A percentile compares a stretch with the other conserved stretches of the same genome.
phyloP scores from a whole-genome alignment of 1,140 invertebrate species.

The Diorhabda carinulata region DNA sequence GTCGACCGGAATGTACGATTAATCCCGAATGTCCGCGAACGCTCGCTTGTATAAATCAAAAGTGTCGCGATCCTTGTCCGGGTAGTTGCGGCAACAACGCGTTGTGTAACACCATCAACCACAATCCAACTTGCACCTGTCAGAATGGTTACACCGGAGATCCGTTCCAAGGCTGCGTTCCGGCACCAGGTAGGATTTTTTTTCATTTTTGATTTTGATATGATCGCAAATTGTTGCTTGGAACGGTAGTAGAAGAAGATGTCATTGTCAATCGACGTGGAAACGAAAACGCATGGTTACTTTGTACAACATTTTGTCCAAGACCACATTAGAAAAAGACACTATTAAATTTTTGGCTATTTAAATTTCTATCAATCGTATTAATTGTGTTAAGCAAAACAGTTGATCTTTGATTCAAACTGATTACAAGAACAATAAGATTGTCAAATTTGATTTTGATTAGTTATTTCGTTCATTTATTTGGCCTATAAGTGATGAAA shows the following conservation, averaged over 20 bases:
- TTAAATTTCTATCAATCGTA: too few species aligned
- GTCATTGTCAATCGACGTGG: too few species aligned
- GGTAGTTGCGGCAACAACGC: conserved; percentile 82
- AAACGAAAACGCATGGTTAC: too few species aligned
- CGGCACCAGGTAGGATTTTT: conserved; percentile 56
- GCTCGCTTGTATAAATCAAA: conserved; percentile 74
- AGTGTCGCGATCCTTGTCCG: conserved; percentile 78
- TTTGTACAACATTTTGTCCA: too few species aligned
- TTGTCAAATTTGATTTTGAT: too few species aligned
- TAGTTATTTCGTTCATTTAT: too few species aligned
- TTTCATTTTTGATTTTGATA: conserved; percentile 11
- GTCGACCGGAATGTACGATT: conserved; percentile 75
- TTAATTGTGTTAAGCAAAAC: too few species aligned
- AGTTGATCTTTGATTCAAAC: too few species aligned
- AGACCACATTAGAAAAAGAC: too few species aligned
- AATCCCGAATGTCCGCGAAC: conserved; percentile 78
- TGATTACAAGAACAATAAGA: too few species aligned
- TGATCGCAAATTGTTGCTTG: not conserved
- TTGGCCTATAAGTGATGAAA: too few species aligned
- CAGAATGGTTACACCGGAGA: conserved; percentile 74
- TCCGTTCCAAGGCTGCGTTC: conserved; percentile 73
- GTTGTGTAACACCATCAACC: conserved; percentile 73
- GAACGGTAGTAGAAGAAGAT: not conserved
- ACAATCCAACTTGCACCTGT: conserved; percentile 78
- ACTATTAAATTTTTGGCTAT: too few species aligned